Base-by-base conservation (phyloP, 2,888 invertebrate genomes). In the Griposia aprilina region DNA sequence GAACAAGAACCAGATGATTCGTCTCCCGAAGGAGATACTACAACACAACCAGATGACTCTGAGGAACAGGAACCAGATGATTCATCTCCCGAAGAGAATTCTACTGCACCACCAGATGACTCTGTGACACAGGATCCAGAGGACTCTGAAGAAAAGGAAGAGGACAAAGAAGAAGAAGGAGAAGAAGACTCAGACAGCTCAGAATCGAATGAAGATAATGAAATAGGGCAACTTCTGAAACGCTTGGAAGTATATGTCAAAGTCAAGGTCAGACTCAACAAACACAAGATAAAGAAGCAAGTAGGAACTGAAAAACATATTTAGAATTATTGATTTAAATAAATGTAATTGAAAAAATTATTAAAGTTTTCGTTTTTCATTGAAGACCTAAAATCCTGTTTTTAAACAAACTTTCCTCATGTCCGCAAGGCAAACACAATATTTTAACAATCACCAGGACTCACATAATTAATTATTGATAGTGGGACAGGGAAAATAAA, bases 181-280 rank as follows among this genome's bases (percentile, higher is more conserved):
- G 23, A n/a, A 15, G 30, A 48, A 5, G 48, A 48, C 20, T 55
- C 30, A 13, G 74, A 48, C 8, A 15, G n/a, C 20, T 78, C 83
- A 17, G 89, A 89, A 41, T 88, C 87, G 0, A 88, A 90, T 15
- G 93, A 36, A 60, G 15, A 93, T 30, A 93, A 93, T 57, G 90
- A 95, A 60, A 52, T 93, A 6, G 90, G 92, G 0, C 91, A 96
- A 48, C 87, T 95, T 7, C 87, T 95, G 30, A 96, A 96, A 87
- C 93, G 92, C 66, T 89, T 96, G 45, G 92, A 95, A 87, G 93
- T 96, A 0, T 91, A 93, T 81, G 96, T 96, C 17, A 95, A 94
- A 80, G 96, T 96, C 26, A 94, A 94, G 79, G 95, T 96, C 55
- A 91, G 90, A 60, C 78, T 96, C 76, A 94, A 93, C 82, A 95